Percentiles rank a stretch among this genome's conserved stretches.
Conservation (phyloP, 2,888 invertebrate genomes). For the Hipparchia semele region DNA sequence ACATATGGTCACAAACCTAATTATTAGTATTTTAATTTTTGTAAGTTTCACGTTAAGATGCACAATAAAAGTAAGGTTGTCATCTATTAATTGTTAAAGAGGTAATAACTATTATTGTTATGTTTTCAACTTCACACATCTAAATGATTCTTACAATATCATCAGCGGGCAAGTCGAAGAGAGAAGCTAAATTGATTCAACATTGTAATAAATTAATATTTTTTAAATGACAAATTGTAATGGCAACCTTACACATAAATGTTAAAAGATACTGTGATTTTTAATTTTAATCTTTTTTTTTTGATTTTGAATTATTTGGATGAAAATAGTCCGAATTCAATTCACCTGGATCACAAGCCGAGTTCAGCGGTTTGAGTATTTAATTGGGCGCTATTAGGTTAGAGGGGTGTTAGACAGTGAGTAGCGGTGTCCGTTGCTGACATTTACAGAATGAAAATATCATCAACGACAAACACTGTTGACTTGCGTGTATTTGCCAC, state of each 20-base stretch:
- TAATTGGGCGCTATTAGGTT: slow-evolving; percentile 56
- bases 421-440: slow-evolving; percentile 80
- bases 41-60: slow-evolving; percentile 27
- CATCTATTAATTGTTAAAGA: slow-evolving; percentile 42
- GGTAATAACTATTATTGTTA: background rate
- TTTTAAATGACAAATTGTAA: slow-evolving; percentile 46
- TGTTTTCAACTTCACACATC: background rate
- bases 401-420: slow-evolving; percentile 62
- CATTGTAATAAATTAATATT: background rate
- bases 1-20: slow-evolving; percentile 58
- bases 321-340: slow-evolving; percentile 54
- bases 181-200: background rate
- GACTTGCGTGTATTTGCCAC: slow-evolving; percentile 65
- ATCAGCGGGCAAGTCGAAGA: background rate
- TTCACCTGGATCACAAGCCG: slow-evolving; percentile 50
- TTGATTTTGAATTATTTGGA: slow-evolving; percentile 16
- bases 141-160: background rate
- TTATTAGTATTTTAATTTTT: slow-evolving; percentile 22
- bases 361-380: slow-evolving; percentile 63
- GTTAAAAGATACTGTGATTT: slow-evolving; percentile 61
- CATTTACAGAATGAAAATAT: slow-evolving; percentile 74
- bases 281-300: slow-evolving; percentile 16
- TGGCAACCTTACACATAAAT: slow-evolving; percentile 69
- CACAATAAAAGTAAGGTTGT: slow-evolving; percentile 63
- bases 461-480: slow-evolving; percentile 78